A percentile compares a stretch with the other conserved stretches of the same genome.
Conservation (phyloP, 2,888 invertebrate species). For the Stramonita haemastoma region DNA sequence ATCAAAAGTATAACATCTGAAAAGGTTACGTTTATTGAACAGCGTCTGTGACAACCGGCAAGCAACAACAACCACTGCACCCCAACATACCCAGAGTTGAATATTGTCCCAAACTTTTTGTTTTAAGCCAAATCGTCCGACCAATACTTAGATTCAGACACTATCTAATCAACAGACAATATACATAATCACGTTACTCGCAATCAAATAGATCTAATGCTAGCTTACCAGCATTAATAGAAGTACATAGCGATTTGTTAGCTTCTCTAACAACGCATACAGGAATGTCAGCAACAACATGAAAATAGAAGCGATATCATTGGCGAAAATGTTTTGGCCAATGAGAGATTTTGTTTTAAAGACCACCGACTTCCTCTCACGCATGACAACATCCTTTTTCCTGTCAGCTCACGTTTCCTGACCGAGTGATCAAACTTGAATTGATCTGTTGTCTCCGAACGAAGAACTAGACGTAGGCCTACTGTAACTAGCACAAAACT, state of each 20-base stretch:
- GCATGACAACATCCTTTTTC: constrained; percentile 47
- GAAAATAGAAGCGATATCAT: constrained; percentile 37
- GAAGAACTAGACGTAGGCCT: constrained; percentile 12
- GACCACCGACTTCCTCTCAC: constrained; percentile 32
- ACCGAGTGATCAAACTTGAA: constrained; percentile 42
- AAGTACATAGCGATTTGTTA: not conserved
- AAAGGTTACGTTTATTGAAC: no score
- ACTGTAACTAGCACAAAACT: not conserved
- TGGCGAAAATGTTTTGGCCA: constrained; percentile 39
- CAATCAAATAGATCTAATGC: not conserved
- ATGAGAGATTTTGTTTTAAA: constrained; percentile 44
- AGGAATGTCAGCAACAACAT: constrained; percentile 44
- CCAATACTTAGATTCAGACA: not conserved
- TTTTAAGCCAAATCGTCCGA: no score
- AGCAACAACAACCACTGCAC: not conserved
- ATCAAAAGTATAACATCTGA: no score
- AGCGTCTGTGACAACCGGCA: constrained; percentile 42
- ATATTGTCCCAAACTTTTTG: no score
- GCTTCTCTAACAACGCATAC: constrained; percentile 1
- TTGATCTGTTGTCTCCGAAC: constrained; percentile 18
- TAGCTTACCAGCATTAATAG: not conserved
- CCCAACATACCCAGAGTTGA: no score
- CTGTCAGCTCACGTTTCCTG: constrained; percentile 49
- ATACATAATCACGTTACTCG: not conserved
- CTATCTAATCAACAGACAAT: not conserved